A percentile compares a stretch with the other conserved stretches of the same genome.
These are phyloP conservation scores for Criorhina ranunculi DNA, from an alignment of 2,888 invertebrate species.

Conservation along the genomic window DNA sequence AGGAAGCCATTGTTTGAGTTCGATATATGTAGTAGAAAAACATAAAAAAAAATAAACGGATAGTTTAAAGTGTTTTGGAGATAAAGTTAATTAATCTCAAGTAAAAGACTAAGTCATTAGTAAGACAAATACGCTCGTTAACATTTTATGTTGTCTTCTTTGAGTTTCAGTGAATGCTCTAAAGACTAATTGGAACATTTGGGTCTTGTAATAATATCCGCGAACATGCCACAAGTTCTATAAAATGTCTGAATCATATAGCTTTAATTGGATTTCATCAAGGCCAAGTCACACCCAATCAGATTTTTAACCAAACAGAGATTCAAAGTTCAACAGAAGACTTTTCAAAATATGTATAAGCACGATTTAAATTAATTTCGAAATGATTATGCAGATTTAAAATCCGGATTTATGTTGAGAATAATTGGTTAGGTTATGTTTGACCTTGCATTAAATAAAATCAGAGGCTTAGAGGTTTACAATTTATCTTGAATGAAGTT, in stretches of 20 bases:
- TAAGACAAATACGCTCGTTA: conserved; percentile 8
- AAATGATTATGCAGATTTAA: conserved; percentile 2
- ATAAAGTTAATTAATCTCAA: neutral
- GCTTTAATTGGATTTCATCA: conserved; percentile 15
- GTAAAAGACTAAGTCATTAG: neutral
- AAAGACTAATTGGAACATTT: neutral
- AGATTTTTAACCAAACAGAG: neutral
- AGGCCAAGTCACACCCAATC: conserved; percentile 8
- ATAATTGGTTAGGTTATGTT: neutral
- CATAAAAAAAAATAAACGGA: neutral
- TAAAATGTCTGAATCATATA: conserved; percentile 8
- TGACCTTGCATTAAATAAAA: conserved; percentile 1
- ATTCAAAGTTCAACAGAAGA: neutral
- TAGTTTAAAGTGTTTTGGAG: neutral
- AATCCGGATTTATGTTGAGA: neutral
- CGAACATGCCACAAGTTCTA: neutral
- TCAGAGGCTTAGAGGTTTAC: neutral
- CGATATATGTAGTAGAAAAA: no score
- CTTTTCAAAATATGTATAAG: neutral
- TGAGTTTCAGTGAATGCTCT: neutral
- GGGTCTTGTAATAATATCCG: neutral
- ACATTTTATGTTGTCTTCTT: conserved; percentile 5
- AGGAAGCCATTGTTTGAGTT: no score
- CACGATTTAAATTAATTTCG: conserved; percentile 5
- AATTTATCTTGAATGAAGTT: neutral